Evolutionary conservation across 2,113 vertebrate genomes (phyloP).

Genomic region (Crypturellus undulatus): DNA sequence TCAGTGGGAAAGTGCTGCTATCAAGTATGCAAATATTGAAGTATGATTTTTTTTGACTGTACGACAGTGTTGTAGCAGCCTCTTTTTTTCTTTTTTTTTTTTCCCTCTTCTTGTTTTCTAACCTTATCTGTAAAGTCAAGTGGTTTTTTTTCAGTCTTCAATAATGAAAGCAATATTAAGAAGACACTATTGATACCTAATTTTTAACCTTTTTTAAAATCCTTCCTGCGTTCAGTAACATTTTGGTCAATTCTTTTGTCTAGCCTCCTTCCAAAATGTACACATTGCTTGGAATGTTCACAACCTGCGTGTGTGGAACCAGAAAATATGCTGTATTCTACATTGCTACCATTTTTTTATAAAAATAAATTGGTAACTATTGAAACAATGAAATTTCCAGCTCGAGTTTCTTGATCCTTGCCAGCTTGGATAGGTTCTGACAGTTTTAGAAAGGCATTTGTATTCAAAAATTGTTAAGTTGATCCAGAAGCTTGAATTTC

Average conservation of each 20-base stretch:
- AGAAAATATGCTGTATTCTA: slow-evolving; percentile 80
- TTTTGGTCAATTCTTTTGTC: slow-evolving; percentile 78
- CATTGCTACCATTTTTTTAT: slow-evolving; percentile 81
- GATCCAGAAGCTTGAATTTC: neutral
- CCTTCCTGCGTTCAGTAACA: slow-evolving; percentile 75
- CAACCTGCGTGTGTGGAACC: slow-evolving; percentile 74
- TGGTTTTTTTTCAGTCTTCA: slow-evolving; percentile 80
- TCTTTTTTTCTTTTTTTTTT: slow-evolving; percentile 22
- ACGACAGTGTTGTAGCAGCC: slow-evolving; percentile 80
- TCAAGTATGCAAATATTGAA: slow-evolving; percentile 81
- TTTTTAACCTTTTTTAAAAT: slow-evolving; percentile 81
- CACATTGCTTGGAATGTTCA: slow-evolving; percentile 82
- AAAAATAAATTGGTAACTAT: slow-evolving; percentile 85
- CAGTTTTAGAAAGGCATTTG: neutral
- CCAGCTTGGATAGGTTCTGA: neutral
- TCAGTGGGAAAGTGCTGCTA: slow-evolving; percentile 85
- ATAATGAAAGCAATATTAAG: slow-evolving; percentile 86
- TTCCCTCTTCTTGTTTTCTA: neutral
- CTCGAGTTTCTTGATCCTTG: slow-evolving; percentile 36
- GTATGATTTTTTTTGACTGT: slow-evolving; percentile 69
- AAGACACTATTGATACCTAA: slow-evolving; percentile 78
- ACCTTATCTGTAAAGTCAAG: slow-evolving; percentile 70
- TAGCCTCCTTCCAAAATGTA: slow-evolving; percentile 75
- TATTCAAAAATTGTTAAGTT: neutral
- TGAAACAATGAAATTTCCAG: slow-evolving; percentile 40